A percentile compares a stretch with the other conserved stretches of the same genome.
Conservation (phyloP, 2,113 vertebrate genomes). For the Mormoops blainvillei region DNA sequence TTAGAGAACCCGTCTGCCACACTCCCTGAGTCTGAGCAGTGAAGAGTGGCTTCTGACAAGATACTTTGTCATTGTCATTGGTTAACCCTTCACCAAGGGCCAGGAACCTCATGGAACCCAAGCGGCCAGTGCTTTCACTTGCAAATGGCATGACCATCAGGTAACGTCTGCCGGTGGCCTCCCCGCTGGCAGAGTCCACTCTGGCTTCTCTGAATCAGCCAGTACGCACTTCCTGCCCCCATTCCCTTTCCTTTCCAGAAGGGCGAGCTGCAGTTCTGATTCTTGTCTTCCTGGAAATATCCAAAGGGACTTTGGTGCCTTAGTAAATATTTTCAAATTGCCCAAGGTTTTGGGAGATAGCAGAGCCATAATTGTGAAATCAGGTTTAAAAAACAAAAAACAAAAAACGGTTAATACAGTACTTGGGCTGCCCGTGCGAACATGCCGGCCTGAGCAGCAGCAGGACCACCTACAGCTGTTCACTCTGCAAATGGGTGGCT, state of each 20-base stretch:
- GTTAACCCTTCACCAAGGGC: neutral
- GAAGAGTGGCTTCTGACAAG: neutral
- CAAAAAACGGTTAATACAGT: neutral
- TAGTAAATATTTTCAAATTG: constrained; percentile 65
- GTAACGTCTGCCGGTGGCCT: neutral
- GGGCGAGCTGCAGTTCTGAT: neutral
- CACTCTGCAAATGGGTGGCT: neutral
- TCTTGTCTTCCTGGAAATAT: constrained; percentile 45
- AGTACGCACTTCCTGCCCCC: neutral
- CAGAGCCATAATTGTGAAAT: constrained; percentile 52
- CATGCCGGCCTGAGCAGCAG: rapidly evolving
- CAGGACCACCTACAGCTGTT: neutral
- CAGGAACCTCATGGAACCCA: neutral
- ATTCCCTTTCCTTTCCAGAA: neutral
- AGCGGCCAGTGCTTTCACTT: neutral
- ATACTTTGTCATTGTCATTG: neutral
- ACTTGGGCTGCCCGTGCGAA: neutral
- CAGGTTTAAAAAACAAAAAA: neutral
- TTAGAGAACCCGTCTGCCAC: neutral
- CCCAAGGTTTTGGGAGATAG: constrained; percentile 36
- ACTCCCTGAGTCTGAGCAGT: neutral
- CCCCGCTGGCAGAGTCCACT: rapidly evolving
- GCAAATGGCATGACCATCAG: neutral
- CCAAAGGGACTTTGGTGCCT: constrained; percentile 43
- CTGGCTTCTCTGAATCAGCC: neutral